phyloP scores from a whole-genome alignment of 2,888 invertebrate species.

The Eulithis testata region DNA sequence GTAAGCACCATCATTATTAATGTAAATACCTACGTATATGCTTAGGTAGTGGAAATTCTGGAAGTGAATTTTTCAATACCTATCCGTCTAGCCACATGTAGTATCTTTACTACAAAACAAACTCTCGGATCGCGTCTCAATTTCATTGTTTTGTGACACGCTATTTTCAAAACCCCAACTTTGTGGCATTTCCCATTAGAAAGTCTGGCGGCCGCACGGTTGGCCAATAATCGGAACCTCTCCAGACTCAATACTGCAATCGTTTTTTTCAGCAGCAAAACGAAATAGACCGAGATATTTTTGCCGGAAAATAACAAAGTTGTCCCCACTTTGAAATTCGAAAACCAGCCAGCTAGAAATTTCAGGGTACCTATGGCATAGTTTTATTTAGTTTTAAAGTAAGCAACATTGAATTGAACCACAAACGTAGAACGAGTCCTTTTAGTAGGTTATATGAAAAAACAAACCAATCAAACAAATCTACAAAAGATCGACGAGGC shows the following conservation, averaged over 20 bases:
- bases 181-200: conserved; percentile 30
- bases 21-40: no score
- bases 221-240: conserved; percentile 33
- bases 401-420: neutral
- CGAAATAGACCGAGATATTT: conserved; percentile 51
- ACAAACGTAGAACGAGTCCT: neutral
- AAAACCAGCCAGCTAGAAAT: conserved; percentile 54
- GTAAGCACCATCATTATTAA: no score
- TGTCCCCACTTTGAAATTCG: conserved; percentile 45
- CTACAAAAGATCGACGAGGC: no score
- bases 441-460: neutral
- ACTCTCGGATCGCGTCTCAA: no score
- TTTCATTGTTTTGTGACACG: neutral
- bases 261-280: conserved; percentile 42
- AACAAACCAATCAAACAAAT: no score
- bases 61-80: no score
- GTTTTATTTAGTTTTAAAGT: neutral
- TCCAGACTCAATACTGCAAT: conserved; percentile 34
- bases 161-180: conserved; percentile 13
- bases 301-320: conserved; percentile 50
- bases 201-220: conserved; percentile 28
- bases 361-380: conserved; percentile 39
- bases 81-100: no score
- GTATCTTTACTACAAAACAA: no score
- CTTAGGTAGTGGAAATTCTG: no score